Percentiles rank a stretch among this genome's conserved stretches.
These are phyloP conservation scores for Pipa parva DNA, from an alignment of 2,113 vertebrate genomes.

Conservation along the genomic window DNA sequence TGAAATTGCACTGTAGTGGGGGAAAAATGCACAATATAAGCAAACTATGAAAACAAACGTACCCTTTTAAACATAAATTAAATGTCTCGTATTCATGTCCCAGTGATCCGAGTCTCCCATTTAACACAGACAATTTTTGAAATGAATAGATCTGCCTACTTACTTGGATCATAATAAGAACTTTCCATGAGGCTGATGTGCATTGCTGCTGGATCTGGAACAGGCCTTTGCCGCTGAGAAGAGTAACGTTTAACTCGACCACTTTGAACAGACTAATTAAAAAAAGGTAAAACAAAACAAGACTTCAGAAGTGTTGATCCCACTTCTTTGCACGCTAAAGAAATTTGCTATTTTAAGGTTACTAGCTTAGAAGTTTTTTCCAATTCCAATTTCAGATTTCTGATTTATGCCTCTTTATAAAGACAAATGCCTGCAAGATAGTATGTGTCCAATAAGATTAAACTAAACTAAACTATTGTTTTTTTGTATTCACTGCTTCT, in stretches of 20 bases:
- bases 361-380: no score
- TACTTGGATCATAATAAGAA: constrained; percentile 92
- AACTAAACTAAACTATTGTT: no score
- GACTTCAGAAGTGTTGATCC: no score
- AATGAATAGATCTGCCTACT: constrained; percentile 49
- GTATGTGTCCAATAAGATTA: no score
- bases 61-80: neutral
- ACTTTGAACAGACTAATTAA: constrained; percentile 66
- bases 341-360: no score
- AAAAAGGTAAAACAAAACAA: neutral
- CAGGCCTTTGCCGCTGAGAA: constrained; percentile 84
- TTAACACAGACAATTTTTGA: no score
- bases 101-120: no score
- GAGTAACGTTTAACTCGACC: constrained; percentile 93
- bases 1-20: constrained; percentile 86
- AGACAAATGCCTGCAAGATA: no score
- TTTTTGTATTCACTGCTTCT: no score
- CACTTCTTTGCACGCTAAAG: no score
- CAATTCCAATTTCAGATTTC: no score
- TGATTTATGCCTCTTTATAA: no score
- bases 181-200: constrained; percentile 96
- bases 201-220: constrained; percentile 84
- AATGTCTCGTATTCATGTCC: neutral
- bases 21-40: constrained; percentile 3
- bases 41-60: neutral